Evolutionary conservation across 2,113 vertebrate species (phyloP).

Genomic region (Trochalopteron elliotii): DNA sequence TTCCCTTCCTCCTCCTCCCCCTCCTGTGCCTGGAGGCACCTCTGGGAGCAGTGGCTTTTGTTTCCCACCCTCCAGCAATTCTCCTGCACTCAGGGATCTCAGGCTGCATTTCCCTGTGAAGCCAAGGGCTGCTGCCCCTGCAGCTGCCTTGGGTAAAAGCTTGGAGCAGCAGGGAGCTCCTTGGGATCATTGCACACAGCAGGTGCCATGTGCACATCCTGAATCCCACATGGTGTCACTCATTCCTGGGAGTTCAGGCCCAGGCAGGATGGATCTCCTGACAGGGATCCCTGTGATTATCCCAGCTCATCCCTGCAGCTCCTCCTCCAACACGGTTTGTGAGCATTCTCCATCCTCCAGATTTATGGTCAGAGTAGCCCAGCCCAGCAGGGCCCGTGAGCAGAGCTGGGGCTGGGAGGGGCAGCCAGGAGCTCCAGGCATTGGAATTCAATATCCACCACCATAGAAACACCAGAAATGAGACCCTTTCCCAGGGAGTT

Average conservation of each 20-base stretch:
- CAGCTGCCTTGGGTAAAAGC: background rate
- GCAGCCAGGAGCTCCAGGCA: background rate
- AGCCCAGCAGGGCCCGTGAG: background rate
- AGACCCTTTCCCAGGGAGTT: no score
- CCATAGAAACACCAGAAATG: background rate
- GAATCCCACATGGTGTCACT: background rate
- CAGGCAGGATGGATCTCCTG: background rate
- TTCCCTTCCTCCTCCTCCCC: background rate
- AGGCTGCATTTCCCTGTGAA: rapidly evolving
- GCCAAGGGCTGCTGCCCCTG: background rate
- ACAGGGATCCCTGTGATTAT: background rate
- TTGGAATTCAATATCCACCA: background rate
- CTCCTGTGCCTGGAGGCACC: background rate
- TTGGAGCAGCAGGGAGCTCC: background rate
- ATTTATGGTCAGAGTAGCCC: background rate
- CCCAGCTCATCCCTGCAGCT: background rate
- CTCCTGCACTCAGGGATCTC: background rate
- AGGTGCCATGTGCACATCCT: rapidly evolving
- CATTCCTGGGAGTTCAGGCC: background rate
- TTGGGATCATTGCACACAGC: background rate
- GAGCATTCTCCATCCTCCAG: background rate
- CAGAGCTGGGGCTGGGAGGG: background rate
- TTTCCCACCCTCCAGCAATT: background rate
- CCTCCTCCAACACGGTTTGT: background rate
- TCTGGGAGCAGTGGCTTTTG: rapidly evolving